Evolutionary conservation across 1,140 invertebrate genomes (phyloP), one percentile per base, ranked within the genome.

Genomic region (Coenobita brevimanus): DNA sequence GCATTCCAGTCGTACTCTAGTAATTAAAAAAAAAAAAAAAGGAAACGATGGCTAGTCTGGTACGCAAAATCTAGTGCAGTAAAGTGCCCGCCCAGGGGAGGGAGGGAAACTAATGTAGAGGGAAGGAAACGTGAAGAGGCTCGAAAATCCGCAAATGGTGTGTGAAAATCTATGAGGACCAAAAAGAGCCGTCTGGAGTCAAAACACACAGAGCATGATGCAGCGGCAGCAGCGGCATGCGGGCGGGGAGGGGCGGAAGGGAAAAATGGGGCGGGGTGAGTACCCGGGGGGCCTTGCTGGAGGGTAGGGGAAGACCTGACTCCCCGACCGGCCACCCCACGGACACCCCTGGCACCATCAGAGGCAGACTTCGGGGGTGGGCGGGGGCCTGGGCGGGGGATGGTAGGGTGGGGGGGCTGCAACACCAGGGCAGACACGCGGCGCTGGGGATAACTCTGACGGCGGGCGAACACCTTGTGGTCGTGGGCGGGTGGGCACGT

Each of bases 91-190:
- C 15, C 41, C 43, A 50, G 54, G 30, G 46, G 46, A 17, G 50
- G 27, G 81, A 30, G 80, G 54, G 41, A 41, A 57, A 73, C 67
- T 71, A 79, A 79, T 79, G 33, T 79, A 46, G 54, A 79, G 50
- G 50, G 38, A 27, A 50, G 30, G 54, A 73, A 73, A 83, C 67
- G 81, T 83, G 64, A 83, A 54, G 81, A 41, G 71, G 81, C 43
- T 73, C 81, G 81, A 83, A 83, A 83, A 83, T 83, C 67, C 81
- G 67, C 81, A 83, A 81, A 73, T 83, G 27, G 71, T 54, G 71
- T 83, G 69, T 83, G 81, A 83, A 83, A 83, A 83, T 82, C 81
- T 83, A 83, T 36, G 67, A 83, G 54, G 81, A 54, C 81, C 81
- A 83, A 83, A 83, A 83, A 83, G 41, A 83, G 67, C 81, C 81